Evolutionary conservation across 2,888 invertebrate genomes (phyloP), one percentile per base, ranked within the genome.

Genomic region (Spodoptera littoralis): DNA sequence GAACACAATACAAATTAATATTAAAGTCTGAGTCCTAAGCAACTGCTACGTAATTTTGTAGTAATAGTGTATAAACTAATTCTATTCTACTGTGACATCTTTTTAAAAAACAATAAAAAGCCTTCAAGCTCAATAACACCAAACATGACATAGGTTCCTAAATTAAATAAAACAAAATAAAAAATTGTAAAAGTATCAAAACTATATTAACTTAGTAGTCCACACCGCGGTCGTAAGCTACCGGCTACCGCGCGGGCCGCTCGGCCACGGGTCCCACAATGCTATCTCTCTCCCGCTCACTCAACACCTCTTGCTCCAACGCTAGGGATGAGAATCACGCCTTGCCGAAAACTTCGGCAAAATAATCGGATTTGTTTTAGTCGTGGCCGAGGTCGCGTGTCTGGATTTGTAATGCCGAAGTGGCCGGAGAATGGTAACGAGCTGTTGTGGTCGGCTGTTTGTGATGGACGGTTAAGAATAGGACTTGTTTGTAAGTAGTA

Each of bases 191-290:
- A 56, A 90, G 85, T 89, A 91, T 88, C 90, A 90, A 91, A 79
- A 83, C 70, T 44, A 42, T 63, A 80, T 46, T 27, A 43, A 64
- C 83, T 69, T 62, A 45, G 74, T 84, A 85, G 45, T 49, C 71
- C 82, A 76, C 80, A 83, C 84, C 81, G 81, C 69, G 62, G 66
- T 79, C 82, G 81, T 82, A 82, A 84, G 88, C 88, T 86, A 89
- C 86, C 84, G 89, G 84, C 84, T 80, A 83, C 82, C 82, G 83
- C 82, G 60, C 70, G 82, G 80, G 83, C 82, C 71, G 61, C 36
- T 69, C 72, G 58, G 59, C 76, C 67, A 62, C 68, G 76, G 75
- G 79, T 73, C 77, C 74, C 79, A 66, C 69, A 75, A 65, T 73
- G 64, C 65, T 66, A 57, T 67, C 3, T 18, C 70, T 13, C 1